A percentile compares a stretch with the other conserved stretches of the same genome.
Conservation (phyloP, 2,113 vertebrate species). For the Elaphurus davidianus region DNA sequence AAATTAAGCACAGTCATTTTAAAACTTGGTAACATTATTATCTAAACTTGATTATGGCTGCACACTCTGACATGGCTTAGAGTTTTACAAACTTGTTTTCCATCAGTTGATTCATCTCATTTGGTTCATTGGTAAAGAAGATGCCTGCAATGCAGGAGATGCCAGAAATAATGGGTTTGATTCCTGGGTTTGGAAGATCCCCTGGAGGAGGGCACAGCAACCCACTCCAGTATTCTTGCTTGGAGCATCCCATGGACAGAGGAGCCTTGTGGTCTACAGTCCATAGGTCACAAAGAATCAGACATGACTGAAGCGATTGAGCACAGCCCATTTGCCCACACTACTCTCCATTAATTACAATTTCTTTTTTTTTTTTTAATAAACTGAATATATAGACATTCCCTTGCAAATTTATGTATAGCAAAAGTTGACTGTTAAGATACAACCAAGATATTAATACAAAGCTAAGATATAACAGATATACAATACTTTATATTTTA, state of each 20-base stretch:
- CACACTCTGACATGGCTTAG: neutral
- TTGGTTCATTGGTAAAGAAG: neutral
- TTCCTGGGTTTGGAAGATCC: neutral
- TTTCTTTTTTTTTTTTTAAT: neutral
- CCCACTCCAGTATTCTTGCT: neutral
- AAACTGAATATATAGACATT: neutral
- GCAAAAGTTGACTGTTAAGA: neutral
- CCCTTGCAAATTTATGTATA: neutral
- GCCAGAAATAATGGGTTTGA: neutral
- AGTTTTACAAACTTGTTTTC: neutral
- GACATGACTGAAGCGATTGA: neutral
- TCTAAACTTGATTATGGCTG: neutral
- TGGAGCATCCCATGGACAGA: neutral
- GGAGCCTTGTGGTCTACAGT: neutral
- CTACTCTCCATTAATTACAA: neutral
- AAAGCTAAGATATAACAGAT: neutral
- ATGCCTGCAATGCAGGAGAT: neutral
- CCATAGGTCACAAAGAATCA: neutral
- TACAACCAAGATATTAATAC: neutral
- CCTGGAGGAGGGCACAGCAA: neutral
- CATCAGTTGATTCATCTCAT: neutral
- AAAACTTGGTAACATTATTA: neutral
- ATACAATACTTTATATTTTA: neutral
- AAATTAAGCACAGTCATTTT: constrained; percentile 2
- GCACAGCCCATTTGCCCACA: neutral